Conservation (phyloP, 2,797 vertebrate genomes). For the Oceanodroma leucorhoa region DNA sequence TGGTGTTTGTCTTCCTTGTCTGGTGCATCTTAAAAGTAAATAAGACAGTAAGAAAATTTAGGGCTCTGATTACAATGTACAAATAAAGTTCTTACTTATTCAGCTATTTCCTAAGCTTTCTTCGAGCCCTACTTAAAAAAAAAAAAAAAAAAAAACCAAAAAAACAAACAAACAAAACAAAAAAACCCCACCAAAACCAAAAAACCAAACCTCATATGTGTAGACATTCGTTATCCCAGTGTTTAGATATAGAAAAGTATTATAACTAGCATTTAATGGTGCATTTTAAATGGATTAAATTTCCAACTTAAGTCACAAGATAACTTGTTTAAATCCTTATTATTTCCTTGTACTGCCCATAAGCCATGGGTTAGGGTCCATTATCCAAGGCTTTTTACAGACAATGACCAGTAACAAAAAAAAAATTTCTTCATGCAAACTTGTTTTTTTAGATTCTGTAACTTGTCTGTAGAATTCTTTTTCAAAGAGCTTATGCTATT, state of each 20-base stretch:
- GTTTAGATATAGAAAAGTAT: not conserved
- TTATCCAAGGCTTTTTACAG: not conserved
- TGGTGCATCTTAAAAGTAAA: not conserved
- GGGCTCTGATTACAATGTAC: not conserved
- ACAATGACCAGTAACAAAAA: not conserved
- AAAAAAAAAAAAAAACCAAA: not conserved
- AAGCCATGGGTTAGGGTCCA: not conserved
- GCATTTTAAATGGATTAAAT: not conserved
- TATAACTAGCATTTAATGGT: not conserved
- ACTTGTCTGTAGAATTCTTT: not conserved
- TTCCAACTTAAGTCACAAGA: not conserved
- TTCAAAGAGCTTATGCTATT: not conserved
- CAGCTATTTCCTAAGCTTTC: not conserved
- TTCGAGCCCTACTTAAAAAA: not conserved
- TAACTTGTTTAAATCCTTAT: not conserved
- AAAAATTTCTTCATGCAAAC: not conserved
- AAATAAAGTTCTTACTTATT: not conserved
- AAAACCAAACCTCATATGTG: not conserved
- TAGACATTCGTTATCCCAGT: not conserved
- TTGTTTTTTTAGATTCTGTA: not conserved
- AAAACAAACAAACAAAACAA: too few relatives aligned
- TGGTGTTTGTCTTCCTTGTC: not conserved
- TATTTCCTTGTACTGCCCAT: not conserved
- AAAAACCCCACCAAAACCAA: too few relatives aligned
- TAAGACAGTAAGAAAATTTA: not conserved